Evolutionary conservation across 2,888 invertebrate genomes (phyloP).

Genomic region (Drosophila cracens): DNA sequence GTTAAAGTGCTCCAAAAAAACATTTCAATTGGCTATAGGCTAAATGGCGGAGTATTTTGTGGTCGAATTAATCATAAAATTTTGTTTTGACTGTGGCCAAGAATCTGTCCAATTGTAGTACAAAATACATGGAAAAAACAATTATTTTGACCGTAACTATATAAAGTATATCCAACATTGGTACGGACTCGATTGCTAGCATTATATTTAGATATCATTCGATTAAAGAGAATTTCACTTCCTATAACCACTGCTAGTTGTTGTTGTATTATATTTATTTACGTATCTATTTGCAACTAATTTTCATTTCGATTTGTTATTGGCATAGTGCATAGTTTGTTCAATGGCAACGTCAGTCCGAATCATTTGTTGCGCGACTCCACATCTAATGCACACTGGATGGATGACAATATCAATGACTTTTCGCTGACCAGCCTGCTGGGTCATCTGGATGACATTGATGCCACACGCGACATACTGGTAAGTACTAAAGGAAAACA

Average conservation of each 20-base stretch:
- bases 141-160: too few species aligned
- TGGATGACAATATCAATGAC: slow-evolving; percentile 89
- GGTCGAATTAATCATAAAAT: too few species aligned
- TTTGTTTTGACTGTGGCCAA: not conserved
- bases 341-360: slow-evolving; percentile 86
- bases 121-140: too few species aligned
- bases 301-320: not conserved
- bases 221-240: not conserved
- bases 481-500: slow-evolving; percentile 50
- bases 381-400: slow-evolving; percentile 83
- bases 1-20: too few species aligned
- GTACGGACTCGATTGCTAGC: not conserved
- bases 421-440: slow-evolving; percentile 94
- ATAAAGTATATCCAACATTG: not conserved
- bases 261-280: not conserved
- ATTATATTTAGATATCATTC: not conserved
- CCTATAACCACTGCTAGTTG: not conserved
- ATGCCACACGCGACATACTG: slow-evolving; percentile 82
- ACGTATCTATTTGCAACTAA: not conserved
- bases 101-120: not conserved
- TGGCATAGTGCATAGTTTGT: slow-evolving; percentile 71
- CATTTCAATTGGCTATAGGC: too few species aligned
- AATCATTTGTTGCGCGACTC: slow-evolving; percentile 88
- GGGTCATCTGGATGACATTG: slow-evolving; percentile 90
- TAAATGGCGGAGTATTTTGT: too few species aligned